Base-by-base conservation (phyloP, 2,888 invertebrate species). In the Eristalinus sepulchralis region DNA sequence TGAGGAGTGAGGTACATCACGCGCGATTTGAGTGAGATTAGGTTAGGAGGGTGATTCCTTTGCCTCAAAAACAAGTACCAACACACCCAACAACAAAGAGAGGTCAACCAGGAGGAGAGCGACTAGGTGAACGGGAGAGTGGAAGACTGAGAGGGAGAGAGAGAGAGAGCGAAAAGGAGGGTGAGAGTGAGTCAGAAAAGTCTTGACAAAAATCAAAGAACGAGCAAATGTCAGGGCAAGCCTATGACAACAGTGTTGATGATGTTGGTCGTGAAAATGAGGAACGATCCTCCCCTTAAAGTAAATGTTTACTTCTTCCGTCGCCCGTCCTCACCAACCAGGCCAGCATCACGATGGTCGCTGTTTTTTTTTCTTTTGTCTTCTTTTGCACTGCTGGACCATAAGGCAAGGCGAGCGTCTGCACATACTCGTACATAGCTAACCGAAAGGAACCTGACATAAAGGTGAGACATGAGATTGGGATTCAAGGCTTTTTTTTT, bases 21-120 rank as follows among this genome's bases (percentile, higher is more conserved):
- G 55, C 39, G 60, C 70, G 47, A 47, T 47, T 76, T 76, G 82
- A 70, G 82, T 82, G 82, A 82, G 76, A 82, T 82, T 70, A 70
- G 64, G 75, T 72, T 71, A 76, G 70, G 68, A 76, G 75, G 81
- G 75, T 76, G 63, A 70, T 39, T 64, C 39, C 34, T 68, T 66
- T 47, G 66, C 53, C 3, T 59, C 27, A 33, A 31, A 33, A 20
- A 64, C n/a, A n/a, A n/a, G n/a, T n/a, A 9, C 17, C 22, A 36
- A 67, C 60, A 34, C 60, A 33, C 47, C 47, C 47, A 33, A 60
- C 60, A 53, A 63, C 11, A 9, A 36, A 80, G 70, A 77, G 27
- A 62, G 73, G 33, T 59, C 39, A 47, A 53, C 9, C 47, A 13
- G 10, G 34, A 34, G 34, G 34, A 47, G 47, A 20, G 17, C 13